Evolutionary conservation across 2,888 invertebrate genomes (phyloP).

Genomic region (Ennomos quercinarius): DNA sequence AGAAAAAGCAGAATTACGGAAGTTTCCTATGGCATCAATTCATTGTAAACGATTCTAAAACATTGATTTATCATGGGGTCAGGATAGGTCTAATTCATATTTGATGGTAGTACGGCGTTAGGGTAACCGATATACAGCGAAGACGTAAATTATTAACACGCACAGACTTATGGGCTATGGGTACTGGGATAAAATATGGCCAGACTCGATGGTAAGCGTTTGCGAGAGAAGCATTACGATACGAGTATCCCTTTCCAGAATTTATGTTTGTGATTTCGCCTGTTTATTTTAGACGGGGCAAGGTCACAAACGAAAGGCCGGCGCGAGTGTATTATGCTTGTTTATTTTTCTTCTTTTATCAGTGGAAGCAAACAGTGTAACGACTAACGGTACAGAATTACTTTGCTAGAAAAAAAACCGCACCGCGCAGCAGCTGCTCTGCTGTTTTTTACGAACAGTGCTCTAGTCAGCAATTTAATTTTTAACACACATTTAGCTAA

Average conservation of each 20-base stretch:
- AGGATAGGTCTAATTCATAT: constrained; percentile 53
- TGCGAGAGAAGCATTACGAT: constrained; percentile 36
- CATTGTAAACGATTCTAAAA: constrained; percentile 32
- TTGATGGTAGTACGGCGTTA: constrained; percentile 49
- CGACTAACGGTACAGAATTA: constrained; percentile 1
- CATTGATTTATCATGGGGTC: constrained; percentile 54
- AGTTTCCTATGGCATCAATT: constrained; percentile 4
- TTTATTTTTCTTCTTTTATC: constrained; percentile 25
- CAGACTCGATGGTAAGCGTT: constrained; percentile 33
- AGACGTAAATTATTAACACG: constrained; percentile 51
- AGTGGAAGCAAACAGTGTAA: constrained; percentile 13
- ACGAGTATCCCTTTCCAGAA: constrained; percentile 40
- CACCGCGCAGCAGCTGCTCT: constrained; percentile 7
- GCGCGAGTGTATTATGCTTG: constrained; percentile 7
- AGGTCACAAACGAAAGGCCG: constrained; percentile 21
- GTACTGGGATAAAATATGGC: constrained; percentile 38
- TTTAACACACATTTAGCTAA: neutral
- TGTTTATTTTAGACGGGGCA: too few species aligned
- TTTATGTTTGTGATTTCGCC: constrained; percentile 35
- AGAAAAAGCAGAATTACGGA: constrained; percentile 6
- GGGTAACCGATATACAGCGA: constrained; percentile 43
- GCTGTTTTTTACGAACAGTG: too few species aligned
- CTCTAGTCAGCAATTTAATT: neutral
- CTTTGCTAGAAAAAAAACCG: neutral
- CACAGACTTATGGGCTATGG: constrained; percentile 32